Evolutionary conservation across 2,888 invertebrate species (phyloP).

Genomic region (Tipula lateralis): DNA sequence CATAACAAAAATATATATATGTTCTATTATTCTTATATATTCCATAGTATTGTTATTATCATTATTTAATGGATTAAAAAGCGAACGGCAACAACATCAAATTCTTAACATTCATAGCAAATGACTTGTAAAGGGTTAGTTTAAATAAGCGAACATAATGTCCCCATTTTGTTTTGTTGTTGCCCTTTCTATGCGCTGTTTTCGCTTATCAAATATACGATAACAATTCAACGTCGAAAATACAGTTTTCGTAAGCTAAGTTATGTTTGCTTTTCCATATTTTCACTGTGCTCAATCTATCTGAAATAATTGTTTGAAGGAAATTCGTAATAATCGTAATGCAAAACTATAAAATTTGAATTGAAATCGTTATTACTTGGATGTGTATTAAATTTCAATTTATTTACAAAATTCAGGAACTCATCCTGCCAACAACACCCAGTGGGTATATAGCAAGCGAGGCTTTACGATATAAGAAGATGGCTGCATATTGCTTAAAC

Average conservation of each 20-base stretch:
- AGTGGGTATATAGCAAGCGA: no score
- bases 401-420: no score
- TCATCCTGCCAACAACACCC: no score
- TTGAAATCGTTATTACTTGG: neutral
- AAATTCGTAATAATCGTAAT: constrained; percentile 11
- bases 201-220: neutral
- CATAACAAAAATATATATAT: neutral
- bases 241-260: neutral
- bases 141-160: neutral
- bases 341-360: neutral
- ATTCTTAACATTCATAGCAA: neutral
- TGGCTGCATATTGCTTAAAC: no score
- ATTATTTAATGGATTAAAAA: constrained; percentile 19
- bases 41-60: neutral
- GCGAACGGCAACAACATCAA: neutral
- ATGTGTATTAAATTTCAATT: neutral
- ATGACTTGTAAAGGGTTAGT: constrained; percentile 7
- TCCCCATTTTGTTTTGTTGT: neutral
- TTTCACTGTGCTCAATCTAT: neutral
- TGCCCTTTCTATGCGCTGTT: neutral
- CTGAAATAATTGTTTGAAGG: neutral
- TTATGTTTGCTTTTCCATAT: neutral
- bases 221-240: neutral
- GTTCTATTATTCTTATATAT: neutral
- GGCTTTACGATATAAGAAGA: no score